phyloP scores from a whole-genome alignment of 2,888 invertebrate species.

The Abscondita cerata region DNA sequence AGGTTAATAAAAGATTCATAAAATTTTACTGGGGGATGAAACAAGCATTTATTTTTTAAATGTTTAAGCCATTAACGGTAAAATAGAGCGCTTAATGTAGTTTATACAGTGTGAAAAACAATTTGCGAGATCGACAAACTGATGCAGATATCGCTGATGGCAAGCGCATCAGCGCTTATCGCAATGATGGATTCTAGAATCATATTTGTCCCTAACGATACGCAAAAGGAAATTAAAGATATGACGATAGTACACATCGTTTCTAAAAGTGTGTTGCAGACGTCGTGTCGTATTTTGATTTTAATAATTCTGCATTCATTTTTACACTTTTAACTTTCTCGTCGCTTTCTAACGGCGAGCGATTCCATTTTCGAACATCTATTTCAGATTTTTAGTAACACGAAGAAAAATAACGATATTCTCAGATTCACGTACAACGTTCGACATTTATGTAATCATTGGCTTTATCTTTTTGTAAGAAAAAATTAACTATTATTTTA shows the following conservation, averaged over 20 bases:
- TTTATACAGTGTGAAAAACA: conserved; percentile 31
- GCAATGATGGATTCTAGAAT: conserved; percentile 57
- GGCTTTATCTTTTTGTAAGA: too few species aligned
- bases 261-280: conserved; percentile 33
- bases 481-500: too few species aligned
- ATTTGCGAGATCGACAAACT: conserved; percentile 43
- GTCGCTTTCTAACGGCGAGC: too few species aligned
- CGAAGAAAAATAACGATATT: too few species aligned
- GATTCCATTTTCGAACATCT: too few species aligned
- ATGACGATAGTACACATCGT: conserved; percentile 49
- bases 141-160: conserved; percentile 49
- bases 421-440: too few species aligned
- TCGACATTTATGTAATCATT: too few species aligned
- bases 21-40: conserved; percentile 5
- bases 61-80: conserved; percentile 16
- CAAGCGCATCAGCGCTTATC: conserved; percentile 57
- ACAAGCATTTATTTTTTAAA: not conserved
- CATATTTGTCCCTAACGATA: conserved; percentile 57
- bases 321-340: too few species aligned
- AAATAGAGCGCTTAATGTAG: conserved; percentile 25
- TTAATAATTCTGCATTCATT: conserved; percentile 46
- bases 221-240: conserved; percentile 60
- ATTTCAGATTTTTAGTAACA: too few species aligned
- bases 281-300: conserved; percentile 43
- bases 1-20: conserved; percentile 6